Evolutionary conservation across 2,888 invertebrate species (phyloP).

Genomic region (Thelaira solivaga): DNA sequence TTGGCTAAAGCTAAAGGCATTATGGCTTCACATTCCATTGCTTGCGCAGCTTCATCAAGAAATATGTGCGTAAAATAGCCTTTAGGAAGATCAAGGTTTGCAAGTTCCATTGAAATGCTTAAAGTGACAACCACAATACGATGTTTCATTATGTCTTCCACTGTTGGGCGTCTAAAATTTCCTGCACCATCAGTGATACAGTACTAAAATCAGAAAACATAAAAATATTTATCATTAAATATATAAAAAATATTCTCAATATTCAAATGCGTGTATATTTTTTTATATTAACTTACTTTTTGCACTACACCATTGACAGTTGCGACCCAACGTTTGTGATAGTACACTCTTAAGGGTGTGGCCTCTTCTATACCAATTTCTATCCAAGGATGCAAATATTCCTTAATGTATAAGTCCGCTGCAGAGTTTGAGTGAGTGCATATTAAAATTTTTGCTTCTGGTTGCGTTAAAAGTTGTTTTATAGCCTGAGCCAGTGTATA

Average conservation of each 20-base stretch:
- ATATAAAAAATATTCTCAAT: no score
- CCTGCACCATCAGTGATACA: constrained; percentile 83
- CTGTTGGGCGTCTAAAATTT: constrained; percentile 83
- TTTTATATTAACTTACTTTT: constrained; percentile 77
- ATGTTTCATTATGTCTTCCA: constrained; percentile 84
- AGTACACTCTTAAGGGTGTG: constrained; percentile 86
- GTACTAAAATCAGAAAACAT: constrained; percentile 79
- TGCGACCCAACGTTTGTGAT: constrained; percentile 86
- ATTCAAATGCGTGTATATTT: background rate
- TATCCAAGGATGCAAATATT: constrained; percentile 88
- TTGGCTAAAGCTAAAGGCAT: constrained; percentile 87
- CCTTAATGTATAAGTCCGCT: constrained; percentile 90
- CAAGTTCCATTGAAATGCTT: constrained; percentile 86
- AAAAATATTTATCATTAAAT: no score
- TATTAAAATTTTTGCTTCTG: constrained; percentile 84
- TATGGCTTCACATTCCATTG: constrained; percentile 90
- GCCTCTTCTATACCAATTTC: constrained; percentile 82
- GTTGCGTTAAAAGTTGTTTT: constrained; percentile 82
- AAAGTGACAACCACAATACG: constrained; percentile 88
- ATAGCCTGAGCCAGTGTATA: constrained; percentile 88
- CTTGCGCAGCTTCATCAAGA: constrained; percentile 91
- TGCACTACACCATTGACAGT: constrained; percentile 85
- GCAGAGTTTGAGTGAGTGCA: constrained; percentile 93
- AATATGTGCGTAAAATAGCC: constrained; percentile 87
- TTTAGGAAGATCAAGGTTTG: constrained; percentile 82